Conservation (phyloP, 2,888 invertebrate species). For the Tillus elongatus region DNA sequence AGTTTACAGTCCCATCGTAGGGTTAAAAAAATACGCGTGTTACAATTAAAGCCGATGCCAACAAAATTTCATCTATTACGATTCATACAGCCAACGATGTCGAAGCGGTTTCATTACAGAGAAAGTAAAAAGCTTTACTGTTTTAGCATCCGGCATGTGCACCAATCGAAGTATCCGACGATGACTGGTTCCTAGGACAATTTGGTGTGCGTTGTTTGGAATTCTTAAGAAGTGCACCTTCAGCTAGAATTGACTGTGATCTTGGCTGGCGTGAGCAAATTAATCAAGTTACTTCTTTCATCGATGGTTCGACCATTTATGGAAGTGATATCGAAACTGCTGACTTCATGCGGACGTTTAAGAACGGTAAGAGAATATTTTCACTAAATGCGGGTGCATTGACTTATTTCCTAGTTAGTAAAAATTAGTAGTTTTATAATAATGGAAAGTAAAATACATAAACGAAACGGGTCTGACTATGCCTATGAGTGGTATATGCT, state of each 20-base stretch:
- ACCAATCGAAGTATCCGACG: constrained; percentile 63
- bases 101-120: too few species aligned
- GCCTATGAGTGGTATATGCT: too few species aligned
- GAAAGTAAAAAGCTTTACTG: too few species aligned
- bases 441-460: too few species aligned
- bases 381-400: background rate
- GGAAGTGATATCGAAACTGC: constrained; percentile 66
- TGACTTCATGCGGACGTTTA: constrained; percentile 64
- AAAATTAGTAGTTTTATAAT: too few species aligned
- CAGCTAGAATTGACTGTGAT: constrained; percentile 68
- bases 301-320: constrained; percentile 76
- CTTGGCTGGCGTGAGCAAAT: constrained; percentile 79
- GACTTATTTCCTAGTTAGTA: too few species aligned
- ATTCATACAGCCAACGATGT: too few species aligned
- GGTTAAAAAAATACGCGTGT: too few species aligned
- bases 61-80: too few species aligned
- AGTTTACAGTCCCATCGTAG: too few species aligned
- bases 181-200: constrained; percentile 64
- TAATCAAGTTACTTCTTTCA: constrained; percentile 72
- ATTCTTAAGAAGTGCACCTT: constrained; percentile 73
- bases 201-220: constrained; percentile 69
- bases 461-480: too few species aligned
- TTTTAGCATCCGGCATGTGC: constrained; percentile 75
- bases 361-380: constrained; percentile 50
- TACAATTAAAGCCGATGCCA: too few species aligned